phyloP scores from a whole-genome alignment of 1,140 invertebrate genomes.

The Conus betulinus region DNA sequence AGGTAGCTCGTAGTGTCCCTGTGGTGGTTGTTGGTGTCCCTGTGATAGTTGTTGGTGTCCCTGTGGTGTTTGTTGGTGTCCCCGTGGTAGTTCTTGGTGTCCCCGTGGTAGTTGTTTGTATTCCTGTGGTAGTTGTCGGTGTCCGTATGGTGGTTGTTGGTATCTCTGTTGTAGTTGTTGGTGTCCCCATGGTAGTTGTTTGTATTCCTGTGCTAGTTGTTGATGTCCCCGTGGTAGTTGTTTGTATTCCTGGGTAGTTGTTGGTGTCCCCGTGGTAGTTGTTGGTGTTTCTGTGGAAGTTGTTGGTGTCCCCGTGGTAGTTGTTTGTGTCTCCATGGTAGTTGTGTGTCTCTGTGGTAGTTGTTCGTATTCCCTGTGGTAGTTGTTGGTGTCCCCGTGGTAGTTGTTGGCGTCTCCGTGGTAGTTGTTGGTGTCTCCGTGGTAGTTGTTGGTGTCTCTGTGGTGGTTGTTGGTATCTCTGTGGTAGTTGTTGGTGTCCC shows the following conservation, averaged over 20 bases:
- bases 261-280: too few relatives aligned
- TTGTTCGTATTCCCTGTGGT: neutral
- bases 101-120: too few relatives aligned
- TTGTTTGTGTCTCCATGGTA: neutral
- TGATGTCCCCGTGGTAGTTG: too few relatives aligned
- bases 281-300: conserved; percentile 2
- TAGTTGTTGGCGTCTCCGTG: neutral
- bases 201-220: too few relatives aligned
- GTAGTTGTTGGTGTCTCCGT: neutral
- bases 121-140: too few relatives aligned
- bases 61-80: too few relatives aligned
- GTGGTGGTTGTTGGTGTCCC: too few relatives aligned
- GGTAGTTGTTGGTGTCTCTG: neutral
- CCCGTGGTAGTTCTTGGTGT: too few relatives aligned
- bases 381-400: too few relatives aligned
- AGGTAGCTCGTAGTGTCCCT: neutral
- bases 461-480: neutral
- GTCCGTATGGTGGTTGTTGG: neutral
- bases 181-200: too few relatives aligned
- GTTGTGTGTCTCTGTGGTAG: neutral
- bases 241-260: too few relatives aligned
- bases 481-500: neutral
- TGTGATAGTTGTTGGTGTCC: too few relatives aligned
- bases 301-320: neutral
- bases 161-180: neutral